A percentile compares a stretch with the other conserved stretches of the same genome.
These are phyloP conservation scores for Torymus tubicola DNA, from an alignment of 2,888 invertebrate species.

Conservation along the genomic window DNA sequence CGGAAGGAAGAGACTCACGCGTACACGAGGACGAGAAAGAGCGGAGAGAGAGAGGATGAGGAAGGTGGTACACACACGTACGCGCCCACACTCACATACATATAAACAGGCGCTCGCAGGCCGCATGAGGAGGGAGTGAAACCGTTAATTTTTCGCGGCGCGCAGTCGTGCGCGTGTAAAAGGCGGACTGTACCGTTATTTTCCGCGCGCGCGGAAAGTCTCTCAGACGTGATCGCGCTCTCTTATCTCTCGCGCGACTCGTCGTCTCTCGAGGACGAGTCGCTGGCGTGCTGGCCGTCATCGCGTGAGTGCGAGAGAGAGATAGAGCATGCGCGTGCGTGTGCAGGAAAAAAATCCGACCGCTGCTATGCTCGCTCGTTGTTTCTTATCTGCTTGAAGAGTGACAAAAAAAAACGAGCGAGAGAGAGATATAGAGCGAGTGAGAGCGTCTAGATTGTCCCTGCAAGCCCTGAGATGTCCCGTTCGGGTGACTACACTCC, in stretches of 20 bases:
- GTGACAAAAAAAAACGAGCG: conserved; percentile 20
- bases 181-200: too few species aligned
- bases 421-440: conserved; percentile 25
- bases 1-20: background rate
- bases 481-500: conserved; percentile 45
- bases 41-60: background rate
- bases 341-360: conserved; percentile 21
- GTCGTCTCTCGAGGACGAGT: too few species aligned
- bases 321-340: conserved; percentile 10
- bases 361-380: conserved; percentile 1
- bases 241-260: too few species aligned
- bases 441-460: conserved; percentile 45
- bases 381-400: conserved; percentile 27
- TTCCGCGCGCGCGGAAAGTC: too few species aligned
- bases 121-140: too few species aligned
- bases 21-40: background rate
- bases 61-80: background rate
- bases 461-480: conserved; percentile 29
- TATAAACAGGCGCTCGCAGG: background rate
- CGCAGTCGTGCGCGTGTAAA: too few species aligned
- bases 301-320: background rate
- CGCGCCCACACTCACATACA: too few species aligned
- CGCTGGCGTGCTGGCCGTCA: too few species aligned
- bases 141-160: too few species aligned
- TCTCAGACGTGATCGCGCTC: too few species aligned